A percentile compares a stretch with the other conserved stretches of the same genome.
Evolutionary conservation across 2,113 vertebrate genomes (phyloP).

Genomic region (Varanus salvator): DNA sequence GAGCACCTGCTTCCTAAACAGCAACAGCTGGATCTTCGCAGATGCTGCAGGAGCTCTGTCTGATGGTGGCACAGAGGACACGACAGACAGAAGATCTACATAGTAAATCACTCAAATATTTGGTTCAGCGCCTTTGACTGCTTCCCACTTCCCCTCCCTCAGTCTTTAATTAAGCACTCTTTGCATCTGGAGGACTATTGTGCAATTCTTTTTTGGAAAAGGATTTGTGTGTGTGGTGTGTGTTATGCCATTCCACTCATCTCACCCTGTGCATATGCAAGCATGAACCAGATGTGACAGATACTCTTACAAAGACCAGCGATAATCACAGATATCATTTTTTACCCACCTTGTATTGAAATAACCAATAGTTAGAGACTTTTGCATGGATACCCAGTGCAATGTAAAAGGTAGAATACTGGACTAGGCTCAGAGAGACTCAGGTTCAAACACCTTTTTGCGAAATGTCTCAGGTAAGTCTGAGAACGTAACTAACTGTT

Average conservation of each 20-base stretch:
- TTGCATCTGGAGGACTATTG: slow-evolving; percentile 12
- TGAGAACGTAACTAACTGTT: not conserved
- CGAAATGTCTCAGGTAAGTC: not conserved
- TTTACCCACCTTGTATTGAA: not conserved
- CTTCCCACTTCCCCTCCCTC: no score
- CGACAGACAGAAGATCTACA: not conserved
- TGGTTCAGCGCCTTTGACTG: not conserved
- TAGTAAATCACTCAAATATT: not conserved
- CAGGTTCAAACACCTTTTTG: not conserved
- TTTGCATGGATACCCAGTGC: no score
- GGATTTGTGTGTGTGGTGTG: no score
- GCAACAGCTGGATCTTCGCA: slow-evolving; percentile 49
- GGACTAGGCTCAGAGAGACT: no score
- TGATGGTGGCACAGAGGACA: slow-evolving; percentile 10
- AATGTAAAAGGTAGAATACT: no score
- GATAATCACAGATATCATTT: slow-evolving; percentile 46
- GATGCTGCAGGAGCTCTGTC: fast-evolving
- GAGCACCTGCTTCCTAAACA: slow-evolving; percentile 45
- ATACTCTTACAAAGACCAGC: slow-evolving; percentile 45
- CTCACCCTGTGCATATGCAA: no score
- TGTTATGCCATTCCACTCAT: no score
- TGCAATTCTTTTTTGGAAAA: slow-evolving; percentile 19
- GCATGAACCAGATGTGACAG: no score
- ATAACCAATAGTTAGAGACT: not conserved
- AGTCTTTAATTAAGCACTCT: not conserved